Evolutionary conservation across 2,113 vertebrate species (phyloP), one percentile per base, ranked within the genome.

Genomic region (Pipra filicauda): DNA sequence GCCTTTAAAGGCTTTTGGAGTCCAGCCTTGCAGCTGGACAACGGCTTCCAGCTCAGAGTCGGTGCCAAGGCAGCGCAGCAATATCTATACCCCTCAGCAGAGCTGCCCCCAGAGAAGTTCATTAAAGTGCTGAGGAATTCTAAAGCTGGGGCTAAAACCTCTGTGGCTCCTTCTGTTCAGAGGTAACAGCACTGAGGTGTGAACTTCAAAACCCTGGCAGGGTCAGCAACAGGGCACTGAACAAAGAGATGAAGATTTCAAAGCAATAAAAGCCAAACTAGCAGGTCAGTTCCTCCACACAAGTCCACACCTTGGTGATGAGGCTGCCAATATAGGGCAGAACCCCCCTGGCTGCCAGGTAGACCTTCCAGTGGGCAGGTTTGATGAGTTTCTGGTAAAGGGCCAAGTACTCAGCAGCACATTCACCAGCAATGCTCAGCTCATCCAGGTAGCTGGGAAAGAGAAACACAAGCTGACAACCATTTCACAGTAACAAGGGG

Each of bases 361-460:
- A 99, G 81, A 99, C 98, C 91, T 99, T 99, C 99, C 99, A 99
- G 96, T 99, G 99, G 31, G 99, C 98, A 0, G 99, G 99, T 82
- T 99, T 99, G 97, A 99, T 99, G 89, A 99, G 98, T 73, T 99
- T 99, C 98, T 99, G 99, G 89, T 99, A 99, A 69, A 99, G 97
- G 5, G 98, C 98, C 92, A 99, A 96, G 97, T 99, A 99, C 96
- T 99, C 99, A 0, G 99, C 99, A 0, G 99, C 99, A 97, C 99
- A 99, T 88, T 99, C 99, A 1, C 99, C 99, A 31, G 99, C 99
- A 23, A 99, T 61, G 79, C 99, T 99, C 97, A 99, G 96, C 95
- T 99, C 99, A 49, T 99, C 99, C 97, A 99, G 98, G 97, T 99
- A 99, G 95, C 99, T 99, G 90, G 33, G 37, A 17, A 9, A 67